A percentile compares a stretch with the other conserved stretches of the same genome.
Conservation (phyloP, 2,888 invertebrate genomes). For the Caenorhabditis sulstoni region DNA sequence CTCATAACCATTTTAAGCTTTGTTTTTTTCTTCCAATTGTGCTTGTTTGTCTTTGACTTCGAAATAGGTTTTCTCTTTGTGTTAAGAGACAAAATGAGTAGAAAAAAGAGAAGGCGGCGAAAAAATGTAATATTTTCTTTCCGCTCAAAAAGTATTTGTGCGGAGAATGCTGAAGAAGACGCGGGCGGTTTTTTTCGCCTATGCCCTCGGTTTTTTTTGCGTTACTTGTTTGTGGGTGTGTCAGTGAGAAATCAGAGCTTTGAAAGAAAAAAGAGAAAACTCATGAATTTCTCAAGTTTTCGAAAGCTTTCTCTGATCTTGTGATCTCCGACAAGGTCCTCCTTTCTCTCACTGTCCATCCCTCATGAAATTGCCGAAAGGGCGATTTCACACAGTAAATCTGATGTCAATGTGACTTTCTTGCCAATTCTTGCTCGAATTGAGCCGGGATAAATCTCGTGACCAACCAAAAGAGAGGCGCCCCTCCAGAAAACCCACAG, state of each 20-base stretch:
- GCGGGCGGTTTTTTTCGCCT: constrained; percentile 14
- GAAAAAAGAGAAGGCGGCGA: no score
- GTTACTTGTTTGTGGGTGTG: constrained; percentile 32
- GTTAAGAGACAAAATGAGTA: constrained; percentile 3
- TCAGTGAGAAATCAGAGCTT: constrained; percentile 18
- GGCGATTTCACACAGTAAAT: constrained; percentile 48
- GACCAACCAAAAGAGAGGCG: constrained; percentile 21
- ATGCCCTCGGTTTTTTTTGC: constrained; percentile 17
- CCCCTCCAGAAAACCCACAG: constrained; percentile 39
- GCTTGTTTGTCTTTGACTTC: constrained; percentile 13
- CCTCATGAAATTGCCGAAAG: background rate
- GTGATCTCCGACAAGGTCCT: constrained; percentile 1
- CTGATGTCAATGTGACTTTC: constrained; percentile 30
- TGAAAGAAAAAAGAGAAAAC: constrained; percentile 13
- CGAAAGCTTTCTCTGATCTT: background rate
- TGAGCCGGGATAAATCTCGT: constrained; percentile 30
- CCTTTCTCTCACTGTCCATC: no score
- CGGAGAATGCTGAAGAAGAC: background rate
- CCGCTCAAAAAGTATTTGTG: constrained; percentile 18
- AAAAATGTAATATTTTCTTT: constrained; percentile 15
- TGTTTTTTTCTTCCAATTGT: background rate
- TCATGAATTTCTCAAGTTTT: constrained; percentile 38
- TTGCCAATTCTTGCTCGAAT: constrained; percentile 14
- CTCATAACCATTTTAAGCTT: constrained; percentile 10
- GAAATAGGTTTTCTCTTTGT: constrained; percentile 16